Conservation (phyloP, 1,140 invertebrate species). For the Pachyrhynchus sulphureomaculatus region DNA sequence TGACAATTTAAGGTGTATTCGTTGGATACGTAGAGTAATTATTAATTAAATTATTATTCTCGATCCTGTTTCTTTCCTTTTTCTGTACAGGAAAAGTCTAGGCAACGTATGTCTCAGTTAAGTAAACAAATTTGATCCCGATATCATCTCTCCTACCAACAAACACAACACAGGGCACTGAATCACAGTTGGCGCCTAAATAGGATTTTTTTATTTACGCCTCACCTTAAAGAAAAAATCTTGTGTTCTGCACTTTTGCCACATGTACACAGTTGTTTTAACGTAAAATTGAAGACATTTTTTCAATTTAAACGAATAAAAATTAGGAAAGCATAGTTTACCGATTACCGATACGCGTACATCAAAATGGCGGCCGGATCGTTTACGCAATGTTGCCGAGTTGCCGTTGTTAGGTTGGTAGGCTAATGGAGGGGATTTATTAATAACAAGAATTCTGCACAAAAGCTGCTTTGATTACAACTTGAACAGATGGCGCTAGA, state of each 20-base stretch:
- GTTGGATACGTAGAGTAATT: not conserved
- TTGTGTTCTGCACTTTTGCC: conserved; percentile 12
- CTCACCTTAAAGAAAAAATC: conserved; percentile 4
- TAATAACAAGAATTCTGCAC: too few species aligned
- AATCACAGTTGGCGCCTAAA: conserved; percentile 25
- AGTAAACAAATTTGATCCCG: too few species aligned
- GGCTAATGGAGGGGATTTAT: too few species aligned
- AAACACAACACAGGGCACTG: conserved; percentile 3
- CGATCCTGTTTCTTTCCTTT: not conserved
- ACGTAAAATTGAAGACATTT: conserved; percentile 1
- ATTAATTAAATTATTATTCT: not conserved
- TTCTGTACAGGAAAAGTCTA: not conserved
- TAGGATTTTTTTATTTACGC: not conserved
- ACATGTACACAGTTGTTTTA: not conserved
- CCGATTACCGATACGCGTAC: conserved; percentile 1
- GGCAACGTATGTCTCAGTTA: not conserved
- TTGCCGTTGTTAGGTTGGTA: too few species aligned
- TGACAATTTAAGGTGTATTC: conserved; percentile 1
- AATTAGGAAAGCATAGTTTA: conserved; percentile 15
- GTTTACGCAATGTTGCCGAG: not conserved
- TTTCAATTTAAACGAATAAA: conserved; percentile 18
- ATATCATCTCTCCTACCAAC: not conserved
- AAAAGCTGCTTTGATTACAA: too few species aligned
- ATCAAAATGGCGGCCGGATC: conserved; percentile 19
- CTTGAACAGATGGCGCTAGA: too few species aligned